Evolutionary conservation across 1,140 invertebrate genomes (phyloP).

Genomic region (Penaeus chinensis): DNA sequence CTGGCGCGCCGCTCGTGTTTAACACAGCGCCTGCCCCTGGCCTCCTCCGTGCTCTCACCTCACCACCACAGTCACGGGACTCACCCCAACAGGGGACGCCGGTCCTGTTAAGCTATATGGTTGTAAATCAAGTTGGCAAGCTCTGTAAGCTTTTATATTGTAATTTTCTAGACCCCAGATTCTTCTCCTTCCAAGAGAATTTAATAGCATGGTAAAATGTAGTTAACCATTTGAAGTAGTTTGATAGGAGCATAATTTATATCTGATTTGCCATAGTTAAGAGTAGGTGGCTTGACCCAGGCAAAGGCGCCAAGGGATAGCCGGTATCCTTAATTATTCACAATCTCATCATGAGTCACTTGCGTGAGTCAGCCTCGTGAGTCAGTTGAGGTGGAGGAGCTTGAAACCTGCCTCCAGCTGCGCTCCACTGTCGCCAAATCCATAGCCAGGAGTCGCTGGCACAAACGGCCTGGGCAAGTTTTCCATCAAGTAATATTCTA

Average conservation of each 20-base stretch:
- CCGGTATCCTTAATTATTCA: conserved; percentile 55
- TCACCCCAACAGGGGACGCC: conserved; percentile 49
- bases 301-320: conserved; percentile 47
- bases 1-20: conserved; percentile 58
- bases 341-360: conserved; percentile 31
- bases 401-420: conserved; percentile 47
- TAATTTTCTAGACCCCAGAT: conserved; percentile 63
- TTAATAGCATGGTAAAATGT: conserved; percentile 61
- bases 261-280: conserved; percentile 62
- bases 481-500: conserved; percentile 54
- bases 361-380: conserved; percentile 34
- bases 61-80: conserved; percentile 47
- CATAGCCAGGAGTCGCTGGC: conserved; percentile 47
- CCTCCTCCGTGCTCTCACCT: conserved; percentile 45
- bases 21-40: conserved; percentile 60
- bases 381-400: conserved; percentile 47
- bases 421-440: conserved; percentile 45
- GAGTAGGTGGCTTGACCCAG: conserved; percentile 56
- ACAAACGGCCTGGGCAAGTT: conserved; percentile 47
- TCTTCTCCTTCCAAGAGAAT: conserved; percentile 62
- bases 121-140: conserved; percentile 59
- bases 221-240: conserved; percentile 61
- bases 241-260: conserved; percentile 63
- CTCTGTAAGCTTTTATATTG: conserved; percentile 62
- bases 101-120: conserved; percentile 56